Base-by-base conservation (phyloP, 2,888 invertebrate genomes). In the Sinhomidia bicolor region DNA sequence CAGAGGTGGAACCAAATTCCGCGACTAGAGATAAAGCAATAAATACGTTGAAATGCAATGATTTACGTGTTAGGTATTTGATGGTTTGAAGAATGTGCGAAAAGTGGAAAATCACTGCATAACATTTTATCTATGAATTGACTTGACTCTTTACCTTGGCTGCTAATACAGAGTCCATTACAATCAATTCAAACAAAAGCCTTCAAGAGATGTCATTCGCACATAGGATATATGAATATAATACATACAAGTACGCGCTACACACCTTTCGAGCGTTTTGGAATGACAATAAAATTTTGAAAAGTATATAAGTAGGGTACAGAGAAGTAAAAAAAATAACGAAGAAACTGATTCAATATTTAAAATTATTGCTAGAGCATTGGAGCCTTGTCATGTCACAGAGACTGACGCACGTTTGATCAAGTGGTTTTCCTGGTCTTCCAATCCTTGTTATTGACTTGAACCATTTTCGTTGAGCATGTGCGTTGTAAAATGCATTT, bases 361-460 rank as follows among this genome's bases (percentile, higher is more conserved):
- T 71, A 7, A 44, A 71, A 20, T 17, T 44, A 71, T 71, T 71
- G 20, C 17, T 68, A 20, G 62, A 65, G n/a, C n/a, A n/a, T 44
- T 23, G 36, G 44, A 44, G 44, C 71, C 71, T 71, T 71, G 71
- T 41, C 71, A 71, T 71, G 71, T 41, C 71, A 71, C 41, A 17
- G 44, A 17, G 23, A 65, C 14, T 71, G 71, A 54, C 76, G 51
- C 76, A 29, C 54, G 54, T 29, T 26, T 51, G 54, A 76, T 26
- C 51, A 54, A 76, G 76, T 76, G 76, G 47, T 54, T 76, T 76
- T 71, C 71, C 71, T 71, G 71, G 71, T 71, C 71, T 32, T 65
- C 7, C 36, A 71, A 65, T 41, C 44, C 44, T 41, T 65, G 32
- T 71, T 44, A 71, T 44, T 71, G 41, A n/a, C n/a, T n/a, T n/a